Conservation (phyloP, 2,113 vertebrate species). For the Strix aluco region DNA sequence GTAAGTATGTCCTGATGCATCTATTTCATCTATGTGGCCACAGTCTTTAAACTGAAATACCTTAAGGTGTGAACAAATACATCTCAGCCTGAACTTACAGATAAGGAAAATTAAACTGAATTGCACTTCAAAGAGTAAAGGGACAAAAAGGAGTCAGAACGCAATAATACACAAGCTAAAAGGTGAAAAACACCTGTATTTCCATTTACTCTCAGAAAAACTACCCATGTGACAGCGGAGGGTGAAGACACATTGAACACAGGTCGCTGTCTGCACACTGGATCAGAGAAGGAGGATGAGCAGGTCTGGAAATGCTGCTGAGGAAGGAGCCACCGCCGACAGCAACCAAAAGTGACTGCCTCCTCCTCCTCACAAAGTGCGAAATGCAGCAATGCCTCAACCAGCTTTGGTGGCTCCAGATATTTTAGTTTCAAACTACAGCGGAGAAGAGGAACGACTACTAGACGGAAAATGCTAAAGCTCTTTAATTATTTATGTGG, state of each 20-base stretch:
- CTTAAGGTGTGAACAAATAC: background rate
- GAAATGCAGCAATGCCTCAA: background rate
- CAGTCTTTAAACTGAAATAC: background rate
- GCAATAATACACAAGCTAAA: no score
- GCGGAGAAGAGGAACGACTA: background rate
- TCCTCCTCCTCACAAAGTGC: background rate
- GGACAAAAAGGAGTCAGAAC: background rate
- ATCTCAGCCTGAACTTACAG: background rate
- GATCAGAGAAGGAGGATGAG: no score
- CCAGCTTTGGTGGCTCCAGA: background rate
- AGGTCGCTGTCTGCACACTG: no score
- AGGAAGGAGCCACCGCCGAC: background rate
- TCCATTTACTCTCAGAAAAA: no score
- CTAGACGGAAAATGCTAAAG: background rate
- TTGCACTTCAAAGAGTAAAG: background rate
- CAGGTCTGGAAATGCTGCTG: no score
- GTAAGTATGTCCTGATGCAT: background rate
- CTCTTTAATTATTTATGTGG: background rate
- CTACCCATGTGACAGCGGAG: no score
- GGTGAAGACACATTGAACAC: no score
- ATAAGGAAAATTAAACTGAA: background rate
- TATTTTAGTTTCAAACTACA: background rate
- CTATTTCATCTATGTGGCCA: background rate
- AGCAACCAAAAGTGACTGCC: background rate
- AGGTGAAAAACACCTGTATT: no score